phyloP scores from a whole-genome alignment of 1,140 invertebrate genomes.

The Globodera rostochiensis region DNA sequence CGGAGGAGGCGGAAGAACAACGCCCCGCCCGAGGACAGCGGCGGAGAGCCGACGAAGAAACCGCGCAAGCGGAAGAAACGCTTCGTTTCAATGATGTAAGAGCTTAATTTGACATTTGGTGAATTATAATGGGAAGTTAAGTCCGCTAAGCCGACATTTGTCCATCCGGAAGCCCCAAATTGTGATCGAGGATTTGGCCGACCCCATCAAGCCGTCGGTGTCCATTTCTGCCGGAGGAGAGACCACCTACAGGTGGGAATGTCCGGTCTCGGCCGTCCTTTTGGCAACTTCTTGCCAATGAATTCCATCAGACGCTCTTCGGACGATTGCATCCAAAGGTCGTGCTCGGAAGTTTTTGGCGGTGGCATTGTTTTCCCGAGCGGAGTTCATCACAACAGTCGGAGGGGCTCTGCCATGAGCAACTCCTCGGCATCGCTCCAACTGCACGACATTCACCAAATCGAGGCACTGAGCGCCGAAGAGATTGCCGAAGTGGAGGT shows the following conservation, averaged over 20 bases:
- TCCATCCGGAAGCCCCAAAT: slow-evolving; percentile 63
- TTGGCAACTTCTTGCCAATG: not conserved
- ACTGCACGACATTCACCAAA: slow-evolving; percentile 61
- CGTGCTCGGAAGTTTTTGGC: slow-evolving; percentile 62
- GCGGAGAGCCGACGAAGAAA: not conserved
- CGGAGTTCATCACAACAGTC: slow-evolving; percentile 45
- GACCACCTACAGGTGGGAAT: slow-evolving; percentile 55
- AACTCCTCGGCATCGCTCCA: slow-evolving; percentile 64
- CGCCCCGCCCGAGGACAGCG: not conserved
- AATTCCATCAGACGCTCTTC: slow-evolving; percentile 55
- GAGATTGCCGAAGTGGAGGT: slow-evolving; percentile 31
- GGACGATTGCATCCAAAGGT: slow-evolving; percentile 60
- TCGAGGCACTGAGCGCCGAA: slow-evolving; percentile 40
- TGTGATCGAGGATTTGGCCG: slow-evolving; percentile 56
- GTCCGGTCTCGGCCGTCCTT: not conserved
- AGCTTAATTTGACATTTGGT: not conserved
- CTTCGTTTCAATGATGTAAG: slow-evolving; percentile 25
- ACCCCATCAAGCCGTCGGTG: slow-evolving; percentile 23
- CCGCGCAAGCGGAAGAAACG: not conserved
- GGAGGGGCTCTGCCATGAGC: slow-evolving; percentile 61
- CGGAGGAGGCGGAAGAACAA: slow-evolving; percentile 12
- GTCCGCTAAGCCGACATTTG: slow-evolving; percentile 35
- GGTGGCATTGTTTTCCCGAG: slow-evolving; percentile 61
- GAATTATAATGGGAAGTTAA: slow-evolving; percentile 11
- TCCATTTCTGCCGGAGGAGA: slow-evolving; percentile 63